Base-by-base conservation (phyloP, 1,140 invertebrate species). In the Sesamia nonagrioides region DNA sequence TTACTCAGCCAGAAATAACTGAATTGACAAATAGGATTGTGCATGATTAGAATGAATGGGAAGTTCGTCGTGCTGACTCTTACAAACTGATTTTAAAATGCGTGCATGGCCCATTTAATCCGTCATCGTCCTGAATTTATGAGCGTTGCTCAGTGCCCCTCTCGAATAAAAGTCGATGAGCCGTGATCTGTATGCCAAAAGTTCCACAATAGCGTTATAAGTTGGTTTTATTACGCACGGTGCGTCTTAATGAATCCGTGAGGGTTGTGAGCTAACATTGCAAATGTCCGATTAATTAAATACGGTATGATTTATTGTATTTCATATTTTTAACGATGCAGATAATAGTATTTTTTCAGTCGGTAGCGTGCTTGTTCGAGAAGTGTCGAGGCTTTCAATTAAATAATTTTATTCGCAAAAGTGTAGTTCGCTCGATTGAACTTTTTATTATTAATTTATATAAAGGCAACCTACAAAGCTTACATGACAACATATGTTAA, bases 61-160 rank as follows among this genome's bases (percentile, higher is more conserved):
- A 58, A 42, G 42, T 58, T 9, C 27, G 35, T 52, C 50, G 71
- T 37, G n/a, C 68, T 66, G 50, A 72, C 42, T 75, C 58, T 58
- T 78, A 42, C 54, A 37, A 61, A 80, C 78, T 80, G 77, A 88
- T 84, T 88, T 88, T 85, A 87, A 86, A 89, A 86, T 80, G 80
- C 80, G 72, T 72, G 79, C 73, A 86, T 87, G 88, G 85, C 50
- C 88, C 87, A 92, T 93, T 93, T 86, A 88, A 89, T 87, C 78
- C 82, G 90, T 92, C 92, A 92, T 92, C 88, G 84, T 82, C 74
- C 81, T 82, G 85, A 88, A 93, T 93, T 93, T 92, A 92, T 88
- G 72, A 81, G 82, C 58, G 76, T 66, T 58, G 82, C 84, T 84
- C 81, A n/a, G n/a, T 84, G 78, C 78, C 84, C 92, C 89, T 80